Evolutionary conservation across 2,888 invertebrate species (phyloP).

Genomic region (Melanotus villosus): DNA sequence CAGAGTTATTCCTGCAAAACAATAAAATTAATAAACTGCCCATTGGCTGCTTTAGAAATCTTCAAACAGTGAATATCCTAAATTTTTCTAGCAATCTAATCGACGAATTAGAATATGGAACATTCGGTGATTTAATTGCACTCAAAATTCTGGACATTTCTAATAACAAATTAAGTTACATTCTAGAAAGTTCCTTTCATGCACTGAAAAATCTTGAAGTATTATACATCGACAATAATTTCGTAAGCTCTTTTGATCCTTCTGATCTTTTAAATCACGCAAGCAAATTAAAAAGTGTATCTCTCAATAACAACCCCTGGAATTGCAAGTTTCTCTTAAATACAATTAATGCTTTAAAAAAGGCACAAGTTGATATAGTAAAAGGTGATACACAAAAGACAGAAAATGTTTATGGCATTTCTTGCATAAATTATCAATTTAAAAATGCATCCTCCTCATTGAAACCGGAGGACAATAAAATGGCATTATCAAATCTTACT

Average conservation of each 20-base stretch:
- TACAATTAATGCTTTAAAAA: neutral
- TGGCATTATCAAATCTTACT: too few species aligned
- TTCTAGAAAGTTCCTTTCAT: conserved; percentile 31
- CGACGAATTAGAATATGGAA: conserved; percentile 29
- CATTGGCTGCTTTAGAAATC: conserved; percentile 24
- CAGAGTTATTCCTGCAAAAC: conserved; percentile 13
- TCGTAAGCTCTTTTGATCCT: conserved; percentile 6
- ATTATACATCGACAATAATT: conserved; percentile 33
- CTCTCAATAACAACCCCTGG: conserved; percentile 9
- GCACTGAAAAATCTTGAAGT: conserved; percentile 13
- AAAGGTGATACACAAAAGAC: neutral
- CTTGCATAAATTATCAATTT: conserved; percentile 7
- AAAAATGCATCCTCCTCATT: neutral
- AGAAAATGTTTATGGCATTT: conserved; percentile 22
- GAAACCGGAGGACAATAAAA: neutral
- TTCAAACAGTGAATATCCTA: conserved; percentile 5
- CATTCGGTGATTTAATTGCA: conserved; percentile 19
- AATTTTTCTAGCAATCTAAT: conserved; percentile 30
- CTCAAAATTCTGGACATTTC: conserved; percentile 27
- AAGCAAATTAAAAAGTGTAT: neutral
- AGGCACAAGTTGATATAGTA: neutral
- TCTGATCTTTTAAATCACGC: neutral
- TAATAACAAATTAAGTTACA: conserved; percentile 14
- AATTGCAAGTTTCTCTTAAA: conserved; percentile 20
- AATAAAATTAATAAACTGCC: conserved; percentile 17